These are phyloP conservation scores for Perognathus longimembris DNA, from an alignment of 2,113 vertebrate genomes.

Conservation along the genomic window DNA sequence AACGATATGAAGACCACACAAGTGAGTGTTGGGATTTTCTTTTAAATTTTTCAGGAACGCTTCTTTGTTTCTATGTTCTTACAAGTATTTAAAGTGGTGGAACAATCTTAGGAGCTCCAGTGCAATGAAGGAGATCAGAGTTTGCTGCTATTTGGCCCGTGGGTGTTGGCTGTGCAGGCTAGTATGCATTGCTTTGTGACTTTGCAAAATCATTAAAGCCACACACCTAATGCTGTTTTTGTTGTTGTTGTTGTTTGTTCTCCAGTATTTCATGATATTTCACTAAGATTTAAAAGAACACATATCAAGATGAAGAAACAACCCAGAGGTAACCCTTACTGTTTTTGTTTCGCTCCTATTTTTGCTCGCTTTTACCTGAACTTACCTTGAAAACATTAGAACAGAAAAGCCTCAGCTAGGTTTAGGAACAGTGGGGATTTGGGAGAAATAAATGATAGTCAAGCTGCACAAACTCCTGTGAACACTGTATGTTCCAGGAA, in stretches of 20 bases:
- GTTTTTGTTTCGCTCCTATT: not conserved
- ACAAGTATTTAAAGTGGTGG: not conserved
- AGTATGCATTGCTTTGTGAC: not conserved
- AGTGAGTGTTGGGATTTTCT: slow-evolving; percentile 88
- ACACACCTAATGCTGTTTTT: not conserved
- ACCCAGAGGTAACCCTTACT: slow-evolving; percentile 87
- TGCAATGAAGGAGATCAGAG: not conserved
- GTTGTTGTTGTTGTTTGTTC: slow-evolving; percentile 49
- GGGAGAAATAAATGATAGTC: not conserved
- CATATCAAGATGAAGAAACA: slow-evolving; percentile 95
- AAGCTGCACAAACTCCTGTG: accelerated
- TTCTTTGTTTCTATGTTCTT: not conserved
- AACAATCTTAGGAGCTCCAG: not conserved
- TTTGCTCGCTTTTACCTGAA: not conserved
- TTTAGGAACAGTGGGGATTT: not conserved
- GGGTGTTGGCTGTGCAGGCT: not conserved
- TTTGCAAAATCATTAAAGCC: not conserved
- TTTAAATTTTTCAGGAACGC: not conserved
- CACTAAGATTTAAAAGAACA: slow-evolving; percentile 92
- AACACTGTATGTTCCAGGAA: not conserved
- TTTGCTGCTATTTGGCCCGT: not conserved
- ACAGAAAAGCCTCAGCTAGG: not conserved
- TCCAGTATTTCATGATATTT: slow-evolving; percentile 95
- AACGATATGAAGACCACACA: slow-evolving; percentile 92
- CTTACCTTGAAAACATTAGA: not conserved